Evolutionary conservation across 1,140 invertebrate genomes (phyloP).

Genomic region (Aphelenchoides avenae): DNA sequence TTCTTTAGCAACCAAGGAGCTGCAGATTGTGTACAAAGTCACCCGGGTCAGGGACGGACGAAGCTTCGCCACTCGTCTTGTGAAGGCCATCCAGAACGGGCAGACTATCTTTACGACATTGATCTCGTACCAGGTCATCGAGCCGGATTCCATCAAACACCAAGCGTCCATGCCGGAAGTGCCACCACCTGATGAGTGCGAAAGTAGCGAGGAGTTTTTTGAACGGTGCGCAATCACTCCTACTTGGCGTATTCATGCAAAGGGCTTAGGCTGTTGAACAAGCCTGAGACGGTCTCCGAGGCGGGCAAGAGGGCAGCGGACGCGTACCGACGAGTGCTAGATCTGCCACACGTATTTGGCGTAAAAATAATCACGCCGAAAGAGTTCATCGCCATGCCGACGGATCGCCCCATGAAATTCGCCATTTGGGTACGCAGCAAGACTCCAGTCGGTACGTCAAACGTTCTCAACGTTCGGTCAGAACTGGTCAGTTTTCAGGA

Average conservation of each 20-base stretch:
- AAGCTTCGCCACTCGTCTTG: slow-evolving; percentile 41
- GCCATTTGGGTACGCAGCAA: slow-evolving; percentile 27
- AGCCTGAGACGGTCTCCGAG: slow-evolving; percentile 23
- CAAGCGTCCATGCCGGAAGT: slow-evolving; percentile 34
- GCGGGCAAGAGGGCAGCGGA: slow-evolving; percentile 18
- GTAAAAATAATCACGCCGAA: slow-evolving; percentile 10
- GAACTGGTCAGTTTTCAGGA: no score
- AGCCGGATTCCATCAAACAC: slow-evolving; percentile 24
- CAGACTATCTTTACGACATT: slow-evolving; percentile 35
- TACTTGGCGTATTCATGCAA: background rate
- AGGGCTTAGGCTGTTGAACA: slow-evolving; percentile 25
- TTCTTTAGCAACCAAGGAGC: slow-evolving; percentile 57
- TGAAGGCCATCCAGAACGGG: slow-evolving; percentile 40
- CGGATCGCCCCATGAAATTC: slow-evolving; percentile 30
- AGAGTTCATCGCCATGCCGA: slow-evolving; percentile 25
- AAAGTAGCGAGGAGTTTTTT: slow-evolving; percentile 41
- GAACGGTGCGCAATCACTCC: slow-evolving; percentile 24
- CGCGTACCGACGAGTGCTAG: slow-evolving; percentile 21
- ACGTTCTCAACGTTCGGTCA: no score
- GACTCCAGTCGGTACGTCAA: slow-evolving; percentile 25
- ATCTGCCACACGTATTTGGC: slow-evolving; percentile 11
- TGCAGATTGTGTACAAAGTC: slow-evolving; percentile 59
- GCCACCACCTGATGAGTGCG: slow-evolving; percentile 33
- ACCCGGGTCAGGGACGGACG: slow-evolving; percentile 59
- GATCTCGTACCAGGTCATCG: slow-evolving; percentile 32